Conservation (phyloP, 1,140 invertebrate genomes). For the Lasioglossum baleicum region DNA sequence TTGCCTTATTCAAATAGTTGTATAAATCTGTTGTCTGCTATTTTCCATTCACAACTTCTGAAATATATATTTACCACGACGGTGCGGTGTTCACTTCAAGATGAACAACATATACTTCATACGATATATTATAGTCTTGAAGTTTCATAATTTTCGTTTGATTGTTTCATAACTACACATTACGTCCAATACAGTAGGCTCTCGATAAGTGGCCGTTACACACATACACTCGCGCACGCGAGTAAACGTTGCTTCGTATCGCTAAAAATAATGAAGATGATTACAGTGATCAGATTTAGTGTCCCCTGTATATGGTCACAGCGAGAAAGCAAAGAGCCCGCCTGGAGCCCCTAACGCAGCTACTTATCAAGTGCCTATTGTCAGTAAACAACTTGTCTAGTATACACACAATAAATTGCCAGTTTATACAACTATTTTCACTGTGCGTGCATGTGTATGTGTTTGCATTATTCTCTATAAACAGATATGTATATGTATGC, state of each 20-base stretch:
- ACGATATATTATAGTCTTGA: not conserved
- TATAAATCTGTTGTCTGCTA: constrained; percentile 40
- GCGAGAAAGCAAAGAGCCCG: too few relatives aligned
- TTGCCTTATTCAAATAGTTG: constrained; percentile 34
- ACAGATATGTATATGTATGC: constrained; percentile 22
- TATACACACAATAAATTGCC: not conserved
- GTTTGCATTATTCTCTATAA: constrained; percentile 6
- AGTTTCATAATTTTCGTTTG: not conserved
- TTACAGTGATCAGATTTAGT: too few relatives aligned
- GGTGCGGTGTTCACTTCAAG: not conserved
- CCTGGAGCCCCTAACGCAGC: too few relatives aligned
- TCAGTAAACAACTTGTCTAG: too few relatives aligned
- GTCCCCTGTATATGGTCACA: too few relatives aligned
- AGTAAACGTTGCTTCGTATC: too few relatives aligned
- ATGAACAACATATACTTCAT: not conserved
- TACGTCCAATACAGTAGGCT: too few relatives aligned
- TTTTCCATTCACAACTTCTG: not conserved
- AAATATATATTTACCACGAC: not conserved
- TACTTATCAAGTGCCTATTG: too few relatives aligned
- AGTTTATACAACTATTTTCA: constrained; percentile 27
- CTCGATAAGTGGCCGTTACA: too few relatives aligned
- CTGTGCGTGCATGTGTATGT: constrained; percentile 13
- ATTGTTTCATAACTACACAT: not conserved
- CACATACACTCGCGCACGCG: too few relatives aligned
- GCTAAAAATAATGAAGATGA: too few relatives aligned